Base-by-base conservation (phyloP, 2,888 invertebrate genomes). In the Macrophya annulata region DNA sequence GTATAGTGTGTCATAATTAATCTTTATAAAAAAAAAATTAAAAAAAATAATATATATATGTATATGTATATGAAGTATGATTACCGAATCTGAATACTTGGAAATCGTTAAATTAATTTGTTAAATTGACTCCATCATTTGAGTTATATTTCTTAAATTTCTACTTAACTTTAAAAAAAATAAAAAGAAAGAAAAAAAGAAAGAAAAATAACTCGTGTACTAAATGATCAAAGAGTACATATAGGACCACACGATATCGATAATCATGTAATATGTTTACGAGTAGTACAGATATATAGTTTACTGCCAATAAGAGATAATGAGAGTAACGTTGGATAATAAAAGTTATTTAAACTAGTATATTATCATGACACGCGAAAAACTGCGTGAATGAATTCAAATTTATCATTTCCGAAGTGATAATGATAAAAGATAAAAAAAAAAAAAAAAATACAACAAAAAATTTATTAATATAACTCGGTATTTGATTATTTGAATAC, bases 381-480 rank as follows among this genome's bases (percentile, higher is more conserved):
- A 25, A n/a, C 48, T 48, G 48, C 4, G 21, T 45, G 76, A 76
- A 76, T 76, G 76, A 48, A 76, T 76, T 15, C 4, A 31, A 8
- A 21, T 2, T 79, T 37, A 79, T 79, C 77, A 79, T 31, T 79
- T 79, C 55, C 77, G 77, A 79, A 79, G 40, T 79, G 59, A 40
- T 31, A 31, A 40, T 79, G 55, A 79, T 59, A 31, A 62, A 25
- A 62, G 3, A 21, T 0, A 21, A 55, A 25, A 21, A 5, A 62
- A 21, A 25, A 12, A 48, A 48, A 48, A 12, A 48, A 48, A 4
- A 48, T 48, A 25, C 62, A 25, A 25, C 21, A 37, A 15, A 4
- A 25, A 77, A 45, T 25, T 31, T 31, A 31, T 31, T 31, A 31
- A 31, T 31, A 31, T 31, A 31, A 31, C n/a, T n/a, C n/a, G n/a